Conservation (phyloP, 2,888 invertebrate genomes). For the Coelopa pilipes region DNA sequence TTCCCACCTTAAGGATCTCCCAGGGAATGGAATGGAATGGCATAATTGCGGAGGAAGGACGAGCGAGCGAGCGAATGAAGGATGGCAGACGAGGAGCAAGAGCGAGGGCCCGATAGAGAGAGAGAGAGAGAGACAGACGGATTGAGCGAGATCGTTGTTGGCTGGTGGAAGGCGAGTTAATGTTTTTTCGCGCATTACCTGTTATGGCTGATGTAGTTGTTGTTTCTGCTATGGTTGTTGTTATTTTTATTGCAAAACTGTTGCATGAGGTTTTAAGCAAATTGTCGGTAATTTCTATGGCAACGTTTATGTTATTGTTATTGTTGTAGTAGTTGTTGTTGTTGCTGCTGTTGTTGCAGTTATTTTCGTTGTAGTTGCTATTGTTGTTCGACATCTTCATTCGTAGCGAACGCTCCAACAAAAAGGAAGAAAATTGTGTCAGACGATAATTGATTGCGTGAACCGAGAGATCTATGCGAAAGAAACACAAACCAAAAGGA, state of each 20-base stretch:
- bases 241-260: slow-evolving; percentile 8
- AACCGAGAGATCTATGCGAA: no score
- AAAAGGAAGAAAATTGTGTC: slow-evolving; percentile 28
- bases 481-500: no score
- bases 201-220: neutral
- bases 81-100: no score
- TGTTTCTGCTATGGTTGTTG: neutral
- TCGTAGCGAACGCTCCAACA: neutral
- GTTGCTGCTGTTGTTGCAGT: no score
- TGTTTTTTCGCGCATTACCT: slow-evolving; percentile 12
- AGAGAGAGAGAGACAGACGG: neutral
- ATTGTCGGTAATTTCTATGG: slow-evolving; percentile 55
- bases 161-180: slow-evolving; percentile 1
- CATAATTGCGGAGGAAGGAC: neutral
- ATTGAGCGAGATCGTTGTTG: neutral
- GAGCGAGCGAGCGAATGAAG: neutral
- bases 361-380: no score
- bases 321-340: no score
- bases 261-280: slow-evolving; percentile 53
- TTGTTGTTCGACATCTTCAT: slow-evolving; percentile 2
- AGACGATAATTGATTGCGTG: slow-evolving; percentile 19
- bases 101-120: neutral
- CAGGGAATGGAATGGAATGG: neutral
- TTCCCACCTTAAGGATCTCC: slow-evolving; percentile 29
- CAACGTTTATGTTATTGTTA: neutral